Percentiles rank a stretch among this genome's conserved stretches.
Evolutionary conservation across 2,113 vertebrate species (phyloP).

Genomic region (Eurystomus gularis): DNA sequence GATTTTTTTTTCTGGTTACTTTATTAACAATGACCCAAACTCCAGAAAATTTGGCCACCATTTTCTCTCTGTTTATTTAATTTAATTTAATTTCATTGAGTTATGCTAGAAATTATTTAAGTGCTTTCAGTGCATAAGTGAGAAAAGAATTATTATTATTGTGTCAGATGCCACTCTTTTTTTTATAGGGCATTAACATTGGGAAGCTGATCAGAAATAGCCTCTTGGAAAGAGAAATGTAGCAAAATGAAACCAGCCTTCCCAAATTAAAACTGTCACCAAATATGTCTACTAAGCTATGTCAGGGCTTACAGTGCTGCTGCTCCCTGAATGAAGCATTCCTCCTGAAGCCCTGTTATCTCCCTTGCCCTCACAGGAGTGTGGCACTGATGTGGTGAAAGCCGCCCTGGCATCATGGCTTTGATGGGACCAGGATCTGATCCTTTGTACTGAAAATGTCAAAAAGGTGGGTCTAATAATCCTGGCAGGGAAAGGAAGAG

Average conservation of each 20-base stretch:
- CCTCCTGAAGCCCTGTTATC: accelerated
- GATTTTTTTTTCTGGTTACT: background rate
- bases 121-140: background rate
- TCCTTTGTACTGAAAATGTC: background rate
- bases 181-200: background rate
- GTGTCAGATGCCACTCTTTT: background rate
- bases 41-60: background rate
- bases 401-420: background rate
- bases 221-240: background rate
- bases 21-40: background rate
- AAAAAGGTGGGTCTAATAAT: background rate
- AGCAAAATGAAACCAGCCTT: background rate
- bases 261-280: background rate
- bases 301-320: background rate
- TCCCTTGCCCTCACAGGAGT: accelerated
- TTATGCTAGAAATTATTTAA: background rate
- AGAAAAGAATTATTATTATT: background rate
- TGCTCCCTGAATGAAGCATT: background rate
- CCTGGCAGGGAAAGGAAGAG: background rate
- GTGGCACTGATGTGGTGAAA: background rate
- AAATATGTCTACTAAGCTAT: background rate
- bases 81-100: background rate
- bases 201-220: background rate
- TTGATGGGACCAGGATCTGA: background rate
- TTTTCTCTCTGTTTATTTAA: background rate